These are phyloP conservation scores for Trinorchestia longiramus DNA, from an alignment of 1,140 invertebrate species.

Conservation along the genomic window DNA sequence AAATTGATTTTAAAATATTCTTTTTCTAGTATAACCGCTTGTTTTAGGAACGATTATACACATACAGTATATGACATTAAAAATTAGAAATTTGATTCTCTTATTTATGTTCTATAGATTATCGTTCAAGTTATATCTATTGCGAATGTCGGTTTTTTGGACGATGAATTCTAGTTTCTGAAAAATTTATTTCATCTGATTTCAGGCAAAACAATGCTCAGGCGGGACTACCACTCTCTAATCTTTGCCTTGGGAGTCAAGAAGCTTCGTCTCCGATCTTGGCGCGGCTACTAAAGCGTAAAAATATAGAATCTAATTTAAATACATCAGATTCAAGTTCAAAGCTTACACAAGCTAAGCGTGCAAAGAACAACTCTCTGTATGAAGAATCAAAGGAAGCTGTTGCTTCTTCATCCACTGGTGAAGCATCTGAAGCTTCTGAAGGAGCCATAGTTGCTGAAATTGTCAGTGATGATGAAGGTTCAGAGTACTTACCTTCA, in stretches of 20 bases:
- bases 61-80: too few species aligned
- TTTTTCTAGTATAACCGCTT: too few species aligned
- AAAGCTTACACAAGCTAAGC: background rate
- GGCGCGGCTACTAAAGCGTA: background rate
- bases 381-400: background rate
- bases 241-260: background rate
- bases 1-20: too few species aligned
- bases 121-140: too few species aligned
- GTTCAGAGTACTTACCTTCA: slow-evolving; percentile 10
- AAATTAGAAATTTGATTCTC: too few species aligned
- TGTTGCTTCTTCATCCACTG: background rate
- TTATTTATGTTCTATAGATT: too few species aligned
- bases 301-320: background rate
- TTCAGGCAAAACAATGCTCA: background rate
- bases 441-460: background rate
- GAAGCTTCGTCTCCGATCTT: background rate
- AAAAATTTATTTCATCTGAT: background rate
- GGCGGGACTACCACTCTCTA: background rate
- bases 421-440: background rate
- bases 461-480: background rate
- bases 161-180: too few species aligned
- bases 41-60: too few species aligned
- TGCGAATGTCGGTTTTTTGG: too few species aligned
- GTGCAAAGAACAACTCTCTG: background rate
- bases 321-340: background rate